Evolutionary conservation across 2,113 vertebrate genomes (phyloP).

Genomic region (Ceyx melanurus): DNA sequence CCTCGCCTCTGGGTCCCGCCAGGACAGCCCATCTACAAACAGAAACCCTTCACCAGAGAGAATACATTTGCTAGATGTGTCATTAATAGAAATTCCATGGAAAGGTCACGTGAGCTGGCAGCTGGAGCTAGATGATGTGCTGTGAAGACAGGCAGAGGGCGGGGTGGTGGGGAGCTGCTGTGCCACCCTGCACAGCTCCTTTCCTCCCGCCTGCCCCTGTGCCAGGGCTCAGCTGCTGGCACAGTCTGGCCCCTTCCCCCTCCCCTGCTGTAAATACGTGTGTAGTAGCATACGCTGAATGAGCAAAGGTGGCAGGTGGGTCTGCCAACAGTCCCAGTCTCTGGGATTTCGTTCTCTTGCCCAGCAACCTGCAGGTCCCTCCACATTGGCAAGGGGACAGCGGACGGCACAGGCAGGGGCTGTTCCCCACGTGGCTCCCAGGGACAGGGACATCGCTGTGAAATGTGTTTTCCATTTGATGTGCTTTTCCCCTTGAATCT

Average conservation of each 20-base stretch:
- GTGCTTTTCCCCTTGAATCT: neutral
- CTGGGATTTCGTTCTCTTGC: neutral
- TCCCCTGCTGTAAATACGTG: neutral
- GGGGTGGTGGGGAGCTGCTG: neutral
- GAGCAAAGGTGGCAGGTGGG: neutral
- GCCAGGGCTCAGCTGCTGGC: neutral
- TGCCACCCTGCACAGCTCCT: fast-evolving
- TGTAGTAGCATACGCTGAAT: fast-evolving
- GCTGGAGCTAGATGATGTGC: neutral
- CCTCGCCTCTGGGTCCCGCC: neutral
- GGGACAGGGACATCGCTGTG: fast-evolving
- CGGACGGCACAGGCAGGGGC: neutral
- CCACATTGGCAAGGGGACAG: neutral
- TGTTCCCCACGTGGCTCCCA: fast-evolving
- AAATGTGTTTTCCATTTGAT: neutral
- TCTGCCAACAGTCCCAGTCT: neutral
- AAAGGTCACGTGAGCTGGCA: neutral
- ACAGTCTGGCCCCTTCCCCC: fast-evolving
- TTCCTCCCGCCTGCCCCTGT: neutral
- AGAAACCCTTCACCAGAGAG: neutral
- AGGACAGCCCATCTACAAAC: neutral
- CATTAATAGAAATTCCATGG: neutral
- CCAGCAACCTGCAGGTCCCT: neutral
- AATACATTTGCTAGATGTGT: neutral
- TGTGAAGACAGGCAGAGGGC: neutral